These are phyloP conservation scores for Andrena fulva DNA, from an alignment of 2,888 invertebrate species.

Conservation along the genomic window DNA sequence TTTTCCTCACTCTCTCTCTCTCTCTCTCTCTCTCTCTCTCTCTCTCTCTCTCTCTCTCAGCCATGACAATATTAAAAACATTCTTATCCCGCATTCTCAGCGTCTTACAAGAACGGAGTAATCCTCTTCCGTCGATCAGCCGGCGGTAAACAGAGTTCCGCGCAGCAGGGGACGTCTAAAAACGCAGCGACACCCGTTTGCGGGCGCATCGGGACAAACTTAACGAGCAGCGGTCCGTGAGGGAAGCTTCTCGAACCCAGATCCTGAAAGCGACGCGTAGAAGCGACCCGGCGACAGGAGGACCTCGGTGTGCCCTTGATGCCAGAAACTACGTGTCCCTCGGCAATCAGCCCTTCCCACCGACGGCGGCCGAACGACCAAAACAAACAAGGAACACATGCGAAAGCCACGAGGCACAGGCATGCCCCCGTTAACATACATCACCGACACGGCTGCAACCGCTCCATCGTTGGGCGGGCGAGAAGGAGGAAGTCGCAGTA, in stretches of 20 bases:
- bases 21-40: no score
- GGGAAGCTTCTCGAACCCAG: neutral
- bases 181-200: neutral
- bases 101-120: neutral
- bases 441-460: constrained; percentile 28
- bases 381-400: constrained; percentile 42
- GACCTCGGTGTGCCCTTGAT: constrained; percentile 38
- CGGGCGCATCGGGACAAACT: neutral
- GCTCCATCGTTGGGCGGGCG: neutral
- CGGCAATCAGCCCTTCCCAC: constrained; percentile 3
- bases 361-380: constrained; percentile 8
- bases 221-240: no score
- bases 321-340: constrained; percentile 28
- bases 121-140: neutral
- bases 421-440: constrained; percentile 37
- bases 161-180: neutral
- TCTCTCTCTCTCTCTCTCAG: no score
- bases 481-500: constrained; percentile 8
- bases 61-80: neutral
- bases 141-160: neutral
- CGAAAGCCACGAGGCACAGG: constrained; percentile 22
- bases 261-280: constrained; percentile 5
- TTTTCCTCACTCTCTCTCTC: no score
- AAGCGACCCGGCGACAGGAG: neutral
- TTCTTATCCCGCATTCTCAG: neutral